Conservation (phyloP, 2,113 vertebrate species). For the Actenoides hombroni region DNA sequence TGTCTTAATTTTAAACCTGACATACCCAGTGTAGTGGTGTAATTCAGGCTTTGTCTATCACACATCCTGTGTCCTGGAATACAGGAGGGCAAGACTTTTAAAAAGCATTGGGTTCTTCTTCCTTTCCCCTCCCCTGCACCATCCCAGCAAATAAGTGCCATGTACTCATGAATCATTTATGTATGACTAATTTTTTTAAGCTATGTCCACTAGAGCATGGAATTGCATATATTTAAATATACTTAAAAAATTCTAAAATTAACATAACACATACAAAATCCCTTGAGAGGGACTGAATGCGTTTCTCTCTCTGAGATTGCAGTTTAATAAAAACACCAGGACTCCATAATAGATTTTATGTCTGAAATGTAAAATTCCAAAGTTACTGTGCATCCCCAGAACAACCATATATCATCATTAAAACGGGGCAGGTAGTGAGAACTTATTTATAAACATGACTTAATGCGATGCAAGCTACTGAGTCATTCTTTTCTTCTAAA, state of each 20-base stretch:
- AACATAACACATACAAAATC: neutral
- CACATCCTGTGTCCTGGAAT: neutral
- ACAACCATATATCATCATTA: neutral
- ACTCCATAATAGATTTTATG: neutral
- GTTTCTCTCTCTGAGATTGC: neutral
- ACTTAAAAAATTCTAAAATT: slow-evolving; percentile 16
- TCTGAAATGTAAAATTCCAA: neutral
- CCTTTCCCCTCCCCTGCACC: neutral
- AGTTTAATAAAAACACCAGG: neutral
- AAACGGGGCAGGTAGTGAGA: slow-evolving; percentile 2
- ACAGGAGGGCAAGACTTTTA: neutral
- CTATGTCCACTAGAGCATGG: neutral
- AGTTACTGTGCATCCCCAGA: neutral
- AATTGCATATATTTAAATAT: slow-evolving; percentile 53
- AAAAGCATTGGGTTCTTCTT: neutral
- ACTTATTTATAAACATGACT: slow-evolving; percentile 39
- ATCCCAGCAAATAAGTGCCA: neutral
- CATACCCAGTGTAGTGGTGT: neutral
- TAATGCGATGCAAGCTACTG: slow-evolving; percentile 2
- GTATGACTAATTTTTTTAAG: neutral
- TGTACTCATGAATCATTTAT: slow-evolving; percentile 45
- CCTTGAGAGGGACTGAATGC: neutral
- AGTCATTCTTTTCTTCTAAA: slow-evolving; percentile 1
- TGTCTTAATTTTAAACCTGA: neutral
- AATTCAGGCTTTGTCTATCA: neutral